Conservation (phyloP, 2,113 vertebrate species). For the Cephalopterus ornatus region DNA sequence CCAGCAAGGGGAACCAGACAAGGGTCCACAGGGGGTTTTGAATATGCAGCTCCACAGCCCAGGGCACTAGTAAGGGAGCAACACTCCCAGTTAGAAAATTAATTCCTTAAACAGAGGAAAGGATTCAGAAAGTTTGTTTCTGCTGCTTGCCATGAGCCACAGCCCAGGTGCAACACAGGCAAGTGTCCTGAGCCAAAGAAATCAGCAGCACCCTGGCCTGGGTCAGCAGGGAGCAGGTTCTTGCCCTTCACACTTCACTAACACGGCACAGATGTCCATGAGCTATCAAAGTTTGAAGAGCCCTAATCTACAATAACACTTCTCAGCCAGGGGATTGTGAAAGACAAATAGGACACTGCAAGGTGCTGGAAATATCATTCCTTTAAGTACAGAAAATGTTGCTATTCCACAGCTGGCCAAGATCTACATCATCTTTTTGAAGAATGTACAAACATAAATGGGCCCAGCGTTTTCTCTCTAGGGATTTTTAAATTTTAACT, state of each 20-base stretch:
- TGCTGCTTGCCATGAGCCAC: not conserved
- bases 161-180: not conserved
- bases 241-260: not conserved
- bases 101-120: not conserved
- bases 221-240: not conserved
- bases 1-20: not conserved
- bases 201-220: not conserved
- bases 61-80: not conserved
- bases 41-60: not conserved
- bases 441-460: not conserved
- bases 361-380: constrained; percentile 1
- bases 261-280: not conserved
- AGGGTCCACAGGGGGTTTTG: not conserved
- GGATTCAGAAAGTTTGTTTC: not conserved
- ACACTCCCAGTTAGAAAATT: not conserved
- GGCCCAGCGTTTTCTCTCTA: not conserved
- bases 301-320: not conserved
- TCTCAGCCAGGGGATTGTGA: not conserved
- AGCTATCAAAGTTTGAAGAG: not conserved
- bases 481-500: not conserved
- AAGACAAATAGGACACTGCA: not conserved
- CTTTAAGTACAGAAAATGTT: not conserved
- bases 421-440: constrained; percentile 34
- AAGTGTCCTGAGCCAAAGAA: not conserved
- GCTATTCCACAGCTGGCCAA: not conserved